Base-by-base conservation (phyloP, 2,888 invertebrate species). In the Scaptomyza parva region DNA sequence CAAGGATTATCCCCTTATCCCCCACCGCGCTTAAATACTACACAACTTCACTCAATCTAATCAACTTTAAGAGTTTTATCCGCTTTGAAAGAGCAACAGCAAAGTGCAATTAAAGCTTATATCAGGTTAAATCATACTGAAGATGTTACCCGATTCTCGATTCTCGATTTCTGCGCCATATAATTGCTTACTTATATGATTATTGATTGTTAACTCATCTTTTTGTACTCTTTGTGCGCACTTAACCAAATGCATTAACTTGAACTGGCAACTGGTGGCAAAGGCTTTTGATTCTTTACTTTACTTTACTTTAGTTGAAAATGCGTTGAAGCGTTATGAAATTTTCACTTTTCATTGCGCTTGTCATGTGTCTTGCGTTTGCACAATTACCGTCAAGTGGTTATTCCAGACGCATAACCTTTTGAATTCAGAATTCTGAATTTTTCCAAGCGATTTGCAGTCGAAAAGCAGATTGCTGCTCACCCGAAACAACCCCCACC, bases 371-470 rank as follows among this genome's bases (percentile, higher is more conserved):
- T 8, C 17, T 14, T 37, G 35, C 14, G 17, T 55, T 70, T 64
- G 73, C 65, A 18, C 71, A 50, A 55, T 58, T 69, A 69, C 68
- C 62, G 51, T 57, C 58, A 62, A 72, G 72, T 79, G 70, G 57
- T 82, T 82, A 69, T 82, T 76, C 65, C 76, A 50, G 45, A 40
- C 71, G 64, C 35, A 57, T 43, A 51, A 45, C 39, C 30, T 60
- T 33, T 57, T 51, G 45, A 51, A n/a, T 12, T 35, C 8, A 26
- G 28, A 35, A 45, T 44, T 63, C n/a, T n/a, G n/a, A n/a, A n/a
- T n/a, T 73, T 70, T 61, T 61, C 64, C 78, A 75, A 54, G 33
- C 76, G 51, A 73, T 78, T 78, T 64, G 30, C 67, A 71, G 53
- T 65, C 14, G 12, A n/a, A 24, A 66, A 14, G 9, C n/a, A 1